phyloP scores from a whole-genome alignment of 2,888 invertebrate species.

The Philereme vetulata region DNA sequence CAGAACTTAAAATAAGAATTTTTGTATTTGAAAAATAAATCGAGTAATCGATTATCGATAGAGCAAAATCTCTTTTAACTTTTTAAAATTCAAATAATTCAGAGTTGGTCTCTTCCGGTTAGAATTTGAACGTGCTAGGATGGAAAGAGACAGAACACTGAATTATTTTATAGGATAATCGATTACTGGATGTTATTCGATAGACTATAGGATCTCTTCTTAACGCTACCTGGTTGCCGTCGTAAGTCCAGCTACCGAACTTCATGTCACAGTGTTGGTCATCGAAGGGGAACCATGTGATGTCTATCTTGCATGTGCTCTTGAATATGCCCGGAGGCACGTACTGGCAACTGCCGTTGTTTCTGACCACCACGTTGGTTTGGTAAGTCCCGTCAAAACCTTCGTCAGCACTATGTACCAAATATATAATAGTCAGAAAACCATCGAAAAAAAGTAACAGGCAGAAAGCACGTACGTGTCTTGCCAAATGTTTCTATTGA shows the following conservation, averaged over 20 bases:
- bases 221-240: slow-evolving; percentile 93
- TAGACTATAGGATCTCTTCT: slow-evolving; percentile 24
- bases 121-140: slow-evolving; percentile 28
- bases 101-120: slow-evolving; percentile 22
- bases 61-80: neutral
- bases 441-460: slow-evolving; percentile 1
- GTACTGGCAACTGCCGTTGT: slow-evolving; percentile 99
- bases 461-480: neutral
- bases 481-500: neutral
- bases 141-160: slow-evolving; percentile 22
- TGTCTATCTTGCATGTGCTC: slow-evolving; percentile 99
- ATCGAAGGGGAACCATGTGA: slow-evolving; percentile 99
- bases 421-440: slow-evolving; percentile 60
- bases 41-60: slow-evolving; percentile 29
- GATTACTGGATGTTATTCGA: slow-evolving; percentile 33
- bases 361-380: slow-evolving; percentile 99
- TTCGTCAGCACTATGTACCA: slow-evolving; percentile 96
- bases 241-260: slow-evolving; percentile 99
- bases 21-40: slow-evolving; percentile 32
- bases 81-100: slow-evolving; percentile 9
- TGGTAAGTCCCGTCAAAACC: slow-evolving; percentile 99
- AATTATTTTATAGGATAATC: slow-evolving; percentile 21
- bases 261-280: slow-evolving; percentile 99
- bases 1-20: slow-evolving; percentile 31
- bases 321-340: slow-evolving; percentile 99